Evolutionary conservation across 2,113 vertebrate genomes (phyloP), one percentile per base, ranked within the genome.

Genomic region (Erpornis zantholeuca): DNA sequence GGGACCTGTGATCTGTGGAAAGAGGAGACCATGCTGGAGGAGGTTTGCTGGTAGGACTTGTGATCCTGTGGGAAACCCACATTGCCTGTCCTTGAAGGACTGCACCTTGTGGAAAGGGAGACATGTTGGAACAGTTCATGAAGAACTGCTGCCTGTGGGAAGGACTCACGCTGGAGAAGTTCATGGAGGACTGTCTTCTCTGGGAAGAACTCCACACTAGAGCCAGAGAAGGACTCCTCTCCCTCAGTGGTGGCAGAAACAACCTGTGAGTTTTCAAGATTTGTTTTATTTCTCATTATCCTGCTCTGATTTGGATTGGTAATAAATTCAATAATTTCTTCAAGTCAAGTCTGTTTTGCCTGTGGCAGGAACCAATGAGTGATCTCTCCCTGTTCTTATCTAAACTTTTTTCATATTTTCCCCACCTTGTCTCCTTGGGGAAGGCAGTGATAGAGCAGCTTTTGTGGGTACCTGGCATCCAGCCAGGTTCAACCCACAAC

Each of bases 11-110:
- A 33, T 35, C n/a, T 54, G 29, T 0, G 0, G 11, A 47, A 24
- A 53, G 11, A 40, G 33, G 23, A 40, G 6, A 20, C 78, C 14
- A 12, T 0, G 0, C 24, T 47, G 38, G 38, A 60, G 24, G 20
- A 35, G 17, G 10, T 47, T 54, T 82, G 29, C 47, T 82, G 45
- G 11, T 22, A 61, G 61, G 38, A 53, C 14, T 82, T 60, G 20
- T 21, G 33, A 12, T 47, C 20, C 10, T 45, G 9, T 25, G 24
- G 18, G 28, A 15, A 53, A 7, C 10, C 4, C 61, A 35, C 4
- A 0, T 4, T 47, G 21, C 8, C 9, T 54, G 11, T 40, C 21
- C 9, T 12, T 47, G n/a, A 29, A 29, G 8, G 47, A 61, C 38
- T 82, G 54, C 8, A 22, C 13, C 38, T 45, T n/a, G 17, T 53